These are phyloP conservation scores for Leucophenga maculata DNA, from an alignment of 2,888 invertebrate genomes.

Conservation along the genomic window DNA sequence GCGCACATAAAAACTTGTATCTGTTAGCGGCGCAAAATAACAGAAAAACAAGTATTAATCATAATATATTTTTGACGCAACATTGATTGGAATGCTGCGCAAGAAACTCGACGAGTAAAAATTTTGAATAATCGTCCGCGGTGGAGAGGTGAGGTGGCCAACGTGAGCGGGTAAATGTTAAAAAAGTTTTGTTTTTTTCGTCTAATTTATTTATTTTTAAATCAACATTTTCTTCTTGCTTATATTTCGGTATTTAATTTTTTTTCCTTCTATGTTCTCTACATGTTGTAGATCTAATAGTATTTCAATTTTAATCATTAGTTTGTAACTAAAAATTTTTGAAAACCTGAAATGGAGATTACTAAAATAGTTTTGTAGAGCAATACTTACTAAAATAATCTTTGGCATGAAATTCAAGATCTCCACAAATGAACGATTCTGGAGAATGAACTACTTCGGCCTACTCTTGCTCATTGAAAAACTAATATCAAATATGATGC, in stretches of 20 bases:
- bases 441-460: too few species aligned
- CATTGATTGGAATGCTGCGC: constrained; percentile 10
- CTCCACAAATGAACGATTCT: too few species aligned
- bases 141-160: too few species aligned
- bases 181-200: constrained; percentile 33
- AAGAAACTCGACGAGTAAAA: neutral
- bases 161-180: neutral
- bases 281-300: neutral
- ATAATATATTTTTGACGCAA: constrained; percentile 24
- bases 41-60: constrained; percentile 23
- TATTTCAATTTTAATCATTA: too few species aligned
- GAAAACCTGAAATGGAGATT: too few species aligned
- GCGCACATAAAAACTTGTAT: neutral
- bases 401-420: too few species aligned
- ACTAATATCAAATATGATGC: too few species aligned
- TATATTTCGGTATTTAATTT: neutral
- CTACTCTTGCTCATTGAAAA: too few species aligned
- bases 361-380: too few species aligned
- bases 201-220: constrained; percentile 66
- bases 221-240: constrained; percentile 45
- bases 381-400: too few species aligned
- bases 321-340: constrained; percentile 53
- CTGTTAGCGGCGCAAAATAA: neutral
- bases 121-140: too few species aligned
- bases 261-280: neutral